A percentile compares a stretch with the other conserved stretches of the same genome.
These are phyloP conservation scores for Eupsilia transversa DNA, from an alignment of 2,888 invertebrate species.

Conservation along the genomic window DNA sequence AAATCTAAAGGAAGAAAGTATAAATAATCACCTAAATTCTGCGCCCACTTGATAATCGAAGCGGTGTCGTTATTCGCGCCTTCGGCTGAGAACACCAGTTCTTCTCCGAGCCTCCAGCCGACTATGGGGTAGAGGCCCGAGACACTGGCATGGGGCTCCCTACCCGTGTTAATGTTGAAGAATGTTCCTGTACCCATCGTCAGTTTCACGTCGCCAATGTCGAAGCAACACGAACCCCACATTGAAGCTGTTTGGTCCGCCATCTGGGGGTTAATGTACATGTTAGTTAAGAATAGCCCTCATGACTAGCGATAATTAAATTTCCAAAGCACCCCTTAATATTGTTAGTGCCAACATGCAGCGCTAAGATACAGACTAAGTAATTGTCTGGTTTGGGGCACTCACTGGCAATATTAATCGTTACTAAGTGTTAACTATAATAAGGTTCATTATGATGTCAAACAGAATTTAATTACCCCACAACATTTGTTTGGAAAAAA, in stretches of 20 bases:
- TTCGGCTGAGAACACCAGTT: conserved; percentile 94
- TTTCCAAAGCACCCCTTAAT: neutral
- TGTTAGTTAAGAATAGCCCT: neutral
- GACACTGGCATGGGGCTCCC: conserved; percentile 94
- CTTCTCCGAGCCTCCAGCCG: conserved; percentile 93
- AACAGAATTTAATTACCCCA: neutral
- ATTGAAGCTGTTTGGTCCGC: conserved; percentile 97
- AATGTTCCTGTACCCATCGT: conserved; percentile 98
- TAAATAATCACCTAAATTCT: conserved; percentile 90
- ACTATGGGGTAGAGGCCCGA: conserved; percentile 97
- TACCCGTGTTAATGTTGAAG: conserved; percentile 95
- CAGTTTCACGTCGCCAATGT: conserved; percentile 94
- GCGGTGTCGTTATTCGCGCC: conserved; percentile 97
- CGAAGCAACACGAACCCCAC: conserved; percentile 96
- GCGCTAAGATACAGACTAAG: neutral
- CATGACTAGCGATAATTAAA: neutral
- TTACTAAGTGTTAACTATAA: neutral
- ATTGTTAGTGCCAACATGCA: neutral
- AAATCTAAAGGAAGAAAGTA: neutral
- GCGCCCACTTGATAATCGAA: conserved; percentile 96
- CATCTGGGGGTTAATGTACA: conserved; percentile 88
- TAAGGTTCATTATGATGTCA: neutral
- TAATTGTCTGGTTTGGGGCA: neutral
- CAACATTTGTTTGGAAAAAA: neutral
- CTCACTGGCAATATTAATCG: neutral